Conservation (phyloP, 2,113 vertebrate species). For the Trogon surrucura region DNA sequence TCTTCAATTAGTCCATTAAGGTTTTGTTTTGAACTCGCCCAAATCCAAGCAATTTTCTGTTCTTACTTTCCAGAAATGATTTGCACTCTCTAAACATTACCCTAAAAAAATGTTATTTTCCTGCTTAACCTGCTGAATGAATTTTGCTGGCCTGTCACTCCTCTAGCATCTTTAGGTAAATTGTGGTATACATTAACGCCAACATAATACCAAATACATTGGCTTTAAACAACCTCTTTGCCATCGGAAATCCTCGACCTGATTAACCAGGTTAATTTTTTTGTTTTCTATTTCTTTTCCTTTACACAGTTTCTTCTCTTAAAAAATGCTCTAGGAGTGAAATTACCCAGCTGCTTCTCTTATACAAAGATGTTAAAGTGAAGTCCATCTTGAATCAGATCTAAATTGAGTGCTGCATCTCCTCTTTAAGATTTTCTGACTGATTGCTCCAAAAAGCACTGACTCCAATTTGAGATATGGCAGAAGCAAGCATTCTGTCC, state of each 20-base stretch:
- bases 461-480: background rate
- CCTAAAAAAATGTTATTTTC: background rate
- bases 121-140: background rate
- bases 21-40: background rate
- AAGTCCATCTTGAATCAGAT: background rate
- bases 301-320: background rate
- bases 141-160: background rate
- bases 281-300: background rate
- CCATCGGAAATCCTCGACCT: background rate
- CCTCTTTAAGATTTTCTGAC: background rate
- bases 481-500: background rate
- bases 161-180: background rate
- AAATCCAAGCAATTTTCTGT: background rate
- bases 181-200: background rate
- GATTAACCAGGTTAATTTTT: background rate
- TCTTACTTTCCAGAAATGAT: background rate
- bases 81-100: background rate
- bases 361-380: background rate
- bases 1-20: background rate
- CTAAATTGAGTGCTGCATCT: background rate
- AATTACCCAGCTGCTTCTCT: background rate
- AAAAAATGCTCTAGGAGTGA: background rate
- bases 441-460: background rate
- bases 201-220: background rate
- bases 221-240: background rate